These are phyloP conservation scores for Temnopleurus reevesii DNA, from an alignment of 53 echinoderm and acorn worm species.

Conservation along the genomic window DNA sequence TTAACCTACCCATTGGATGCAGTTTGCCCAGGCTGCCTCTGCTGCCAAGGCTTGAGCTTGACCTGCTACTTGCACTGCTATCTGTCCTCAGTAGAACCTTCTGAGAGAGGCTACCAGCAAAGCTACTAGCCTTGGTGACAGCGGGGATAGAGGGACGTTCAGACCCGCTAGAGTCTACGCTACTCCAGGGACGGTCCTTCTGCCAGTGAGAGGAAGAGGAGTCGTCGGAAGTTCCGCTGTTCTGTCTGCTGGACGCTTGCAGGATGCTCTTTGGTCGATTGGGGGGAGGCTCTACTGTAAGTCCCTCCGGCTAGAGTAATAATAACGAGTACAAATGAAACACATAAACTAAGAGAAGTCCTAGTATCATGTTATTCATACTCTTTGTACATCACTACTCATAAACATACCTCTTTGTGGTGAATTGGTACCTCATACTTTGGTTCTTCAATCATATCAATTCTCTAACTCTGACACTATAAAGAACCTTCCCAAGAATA, in stretches of 20 bases:
- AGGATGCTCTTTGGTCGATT: constrained; percentile 70
- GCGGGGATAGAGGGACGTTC: constrained; percentile 85
- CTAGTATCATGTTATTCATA: no score
- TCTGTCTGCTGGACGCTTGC: constrained; percentile 81
- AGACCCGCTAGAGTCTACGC: constrained; percentile 96
- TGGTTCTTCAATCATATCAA: no score
- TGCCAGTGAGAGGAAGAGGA: constrained; percentile 83
- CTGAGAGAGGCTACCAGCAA: constrained; percentile 82
- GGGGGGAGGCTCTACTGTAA: constrained; percentile 62
- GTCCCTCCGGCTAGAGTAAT: constrained; percentile 32
- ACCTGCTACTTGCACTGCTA: constrained; percentile 91
- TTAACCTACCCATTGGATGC: constrained; percentile 53
- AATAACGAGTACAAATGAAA: no score
- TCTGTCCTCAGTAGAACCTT: constrained; percentile 89
- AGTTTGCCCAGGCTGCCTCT: constrained; percentile 81
- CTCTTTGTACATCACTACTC: no score
- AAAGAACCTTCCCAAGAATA: no score
- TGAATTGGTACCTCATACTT: no score
- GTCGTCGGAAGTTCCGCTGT: constrained; percentile 92
- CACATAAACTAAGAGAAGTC: no score
- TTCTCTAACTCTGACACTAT: no score
- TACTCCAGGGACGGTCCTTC: constrained; percentile 97
- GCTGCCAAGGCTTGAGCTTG: constrained; percentile 82
- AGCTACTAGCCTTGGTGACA: constrained; percentile 96
- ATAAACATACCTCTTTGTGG: no score